A percentile compares a stretch with the other conserved stretches of the same genome.
Evolutionary conservation across 2,797 vertebrate species (phyloP).

Genomic region (Thamnophis elegans): DNA sequence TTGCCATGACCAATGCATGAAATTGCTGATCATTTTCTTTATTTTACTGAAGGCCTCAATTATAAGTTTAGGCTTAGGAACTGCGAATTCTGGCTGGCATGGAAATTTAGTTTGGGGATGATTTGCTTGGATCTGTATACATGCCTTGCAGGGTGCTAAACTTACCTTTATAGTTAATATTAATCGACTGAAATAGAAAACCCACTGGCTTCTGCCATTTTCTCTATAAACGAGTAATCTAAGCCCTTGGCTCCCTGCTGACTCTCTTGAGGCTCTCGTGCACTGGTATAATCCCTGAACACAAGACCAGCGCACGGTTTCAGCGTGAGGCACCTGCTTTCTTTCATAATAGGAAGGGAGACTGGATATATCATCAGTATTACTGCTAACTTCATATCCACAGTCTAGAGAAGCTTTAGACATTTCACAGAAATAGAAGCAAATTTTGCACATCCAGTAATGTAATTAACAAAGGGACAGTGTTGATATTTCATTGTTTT

Average conservation of each 20-base stretch:
- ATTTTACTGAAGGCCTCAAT: slow-evolving; percentile 42
- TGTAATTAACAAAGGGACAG: background rate
- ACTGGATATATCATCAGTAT: background rate
- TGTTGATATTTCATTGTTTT: background rate
- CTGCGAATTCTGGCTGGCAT: slow-evolving; percentile 32
- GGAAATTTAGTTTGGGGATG: slow-evolving; percentile 48
- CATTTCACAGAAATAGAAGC: background rate
- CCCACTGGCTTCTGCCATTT: background rate
- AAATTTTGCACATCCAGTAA: background rate
- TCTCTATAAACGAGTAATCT: slow-evolving; percentile 16
- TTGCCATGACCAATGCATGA: slow-evolving; percentile 48
- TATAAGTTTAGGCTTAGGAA: slow-evolving; percentile 47
- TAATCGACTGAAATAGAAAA: slow-evolving; percentile 33
- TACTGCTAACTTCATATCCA: background rate
- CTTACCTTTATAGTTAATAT: slow-evolving; percentile 23
- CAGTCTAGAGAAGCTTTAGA: background rate
- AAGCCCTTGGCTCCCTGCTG: background rate
- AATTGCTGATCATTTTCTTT: slow-evolving; percentile 36
- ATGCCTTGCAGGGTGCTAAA: slow-evolving; percentile 2
- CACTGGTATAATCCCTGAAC: slow-evolving; percentile 14
- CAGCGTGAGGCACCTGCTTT: background rate
- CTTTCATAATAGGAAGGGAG: background rate
- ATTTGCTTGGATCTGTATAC: slow-evolving; percentile 31
- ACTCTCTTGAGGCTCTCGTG: slow-evolving; percentile 5
- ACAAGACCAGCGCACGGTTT: background rate